Evolutionary conservation across 2,888 invertebrate species (phyloP).

Genomic region (Sarcophaga variegata): DNA sequence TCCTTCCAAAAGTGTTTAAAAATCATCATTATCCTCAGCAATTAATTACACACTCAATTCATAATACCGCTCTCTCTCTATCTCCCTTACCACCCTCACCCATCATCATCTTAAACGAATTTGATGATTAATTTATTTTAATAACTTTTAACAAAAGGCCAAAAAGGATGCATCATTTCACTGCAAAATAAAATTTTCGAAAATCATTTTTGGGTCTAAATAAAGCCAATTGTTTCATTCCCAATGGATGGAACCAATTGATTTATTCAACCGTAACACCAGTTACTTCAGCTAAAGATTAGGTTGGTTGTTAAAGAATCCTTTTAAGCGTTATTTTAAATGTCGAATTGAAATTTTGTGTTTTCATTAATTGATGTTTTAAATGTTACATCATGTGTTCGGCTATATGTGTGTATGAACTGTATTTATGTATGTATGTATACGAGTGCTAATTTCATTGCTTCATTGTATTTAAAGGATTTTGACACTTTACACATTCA

Average conservation of each 20-base stretch:
- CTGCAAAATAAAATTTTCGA: neutral
- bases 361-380: constrained; percentile 25
- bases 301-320: neutral
- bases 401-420: neutral
- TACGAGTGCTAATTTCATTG: constrained; percentile 6
- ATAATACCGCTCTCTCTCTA: too few relatives aligned
- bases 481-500: neutral
- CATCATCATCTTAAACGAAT: neutral
- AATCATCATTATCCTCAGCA: too few relatives aligned
- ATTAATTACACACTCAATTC: too few relatives aligned
- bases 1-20: too few relatives aligned
- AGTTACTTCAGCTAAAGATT: neutral
- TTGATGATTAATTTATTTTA: neutral
- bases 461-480: constrained; percentile 24
- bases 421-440: neutral
- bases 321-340: neutral
- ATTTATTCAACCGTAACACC: neutral
- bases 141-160: neutral
- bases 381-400: neutral
- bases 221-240: neutral
- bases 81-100: too few relatives aligned
- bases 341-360: neutral
- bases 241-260: neutral
- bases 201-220: too few relatives aligned
- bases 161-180: neutral